Base-by-base conservation (phyloP, 2,888 invertebrate genomes). In the Mamestra brassicae region DNA sequence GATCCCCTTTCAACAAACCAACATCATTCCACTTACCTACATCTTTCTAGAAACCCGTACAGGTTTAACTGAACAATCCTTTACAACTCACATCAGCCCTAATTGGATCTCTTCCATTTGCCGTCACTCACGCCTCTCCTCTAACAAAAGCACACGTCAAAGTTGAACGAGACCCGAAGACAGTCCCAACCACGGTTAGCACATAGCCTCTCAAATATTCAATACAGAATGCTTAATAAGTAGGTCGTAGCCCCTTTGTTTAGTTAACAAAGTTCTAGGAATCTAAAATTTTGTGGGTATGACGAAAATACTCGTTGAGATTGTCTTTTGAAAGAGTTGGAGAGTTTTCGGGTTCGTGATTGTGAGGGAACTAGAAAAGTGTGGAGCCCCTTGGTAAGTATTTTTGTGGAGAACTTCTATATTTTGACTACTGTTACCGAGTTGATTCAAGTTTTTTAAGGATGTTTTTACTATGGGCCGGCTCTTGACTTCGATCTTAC, bases 191-290 rank as follows among this genome's bases (percentile, higher is more conserved):
- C 78, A 26, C 69, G 76, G 72, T 74, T 61, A 71, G 70, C 70
- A 75, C 80, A 73, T 75, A 68, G 66, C 58, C 52, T 47, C 70
- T 85, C 82, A 84, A 87, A 86, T 81, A 86, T 87, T 87, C 79
- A 86, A 81, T 83, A 80, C 80, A 76, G 80, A 84, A 80, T 80
- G 74, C 65, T 76, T 72, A 75, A 84, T 81, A 87, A 87, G 80
- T 87, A 81, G 87, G 85, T 81, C 84, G 67, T 61, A 76, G 52
- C 68, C 72, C 73, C 82, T 83, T 87, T 85, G 85, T 85, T 85
- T 87, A 80, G 81, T 76, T 83, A 74, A 68, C 83, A 45, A 85
- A 81, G 76, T 85, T 84, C 71, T 65, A 66, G 74, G 78, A 71
- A 76, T 71, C 80, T 72, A 78, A 85, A 75, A 84, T 77, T 77